Percentiles rank a stretch among this genome's conserved stretches.
These are phyloP conservation scores for Mormyrops boulengeri DNA, from an alignment of 2,797 vertebrate genomes.

Conservation along the genomic window DNA sequence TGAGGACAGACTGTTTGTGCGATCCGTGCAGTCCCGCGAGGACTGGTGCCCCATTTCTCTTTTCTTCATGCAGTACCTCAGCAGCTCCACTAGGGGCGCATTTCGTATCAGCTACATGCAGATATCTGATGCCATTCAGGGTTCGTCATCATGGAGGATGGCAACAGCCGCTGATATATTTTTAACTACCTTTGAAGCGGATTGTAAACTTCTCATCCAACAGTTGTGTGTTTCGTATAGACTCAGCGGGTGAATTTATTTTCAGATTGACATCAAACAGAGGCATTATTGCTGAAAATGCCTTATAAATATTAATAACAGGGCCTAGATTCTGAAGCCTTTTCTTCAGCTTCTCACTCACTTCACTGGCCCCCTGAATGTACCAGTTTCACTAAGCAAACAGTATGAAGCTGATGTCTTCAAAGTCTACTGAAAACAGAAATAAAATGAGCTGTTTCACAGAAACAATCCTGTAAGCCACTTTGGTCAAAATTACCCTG, in stretches of 20 bases:
- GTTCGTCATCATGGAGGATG: slow-evolving; percentile 31
- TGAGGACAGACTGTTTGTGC: slow-evolving; percentile 55
- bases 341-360: background rate
- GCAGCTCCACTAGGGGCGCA: slow-evolving; percentile 42
- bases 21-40: slow-evolving; percentile 51
- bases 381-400: background rate
- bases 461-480: background rate
- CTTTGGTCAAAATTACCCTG: background rate
- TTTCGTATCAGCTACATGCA: slow-evolving; percentile 34
- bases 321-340: background rate
- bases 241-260: background rate
- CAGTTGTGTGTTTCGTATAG: slow-evolving; percentile 3
- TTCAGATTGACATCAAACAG: background rate
- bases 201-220: slow-evolving; percentile 27
- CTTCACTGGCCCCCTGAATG: background rate
- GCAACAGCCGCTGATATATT: slow-evolving; percentile 24
- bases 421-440: background rate
- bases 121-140: slow-evolving; percentile 24
- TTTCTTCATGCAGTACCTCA: slow-evolving; percentile 22
- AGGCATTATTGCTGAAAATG: slow-evolving; percentile 1
- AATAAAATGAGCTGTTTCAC: background rate
- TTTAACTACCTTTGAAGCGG: slow-evolving; percentile 36
- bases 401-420: background rate
- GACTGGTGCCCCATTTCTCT: slow-evolving; percentile 55
- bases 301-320: slow-evolving; percentile 1